These are phyloP conservation scores for Nyctereutes procyonoides DNA, from an alignment of 2,113 vertebrate species.

Conservation along the genomic window DNA sequence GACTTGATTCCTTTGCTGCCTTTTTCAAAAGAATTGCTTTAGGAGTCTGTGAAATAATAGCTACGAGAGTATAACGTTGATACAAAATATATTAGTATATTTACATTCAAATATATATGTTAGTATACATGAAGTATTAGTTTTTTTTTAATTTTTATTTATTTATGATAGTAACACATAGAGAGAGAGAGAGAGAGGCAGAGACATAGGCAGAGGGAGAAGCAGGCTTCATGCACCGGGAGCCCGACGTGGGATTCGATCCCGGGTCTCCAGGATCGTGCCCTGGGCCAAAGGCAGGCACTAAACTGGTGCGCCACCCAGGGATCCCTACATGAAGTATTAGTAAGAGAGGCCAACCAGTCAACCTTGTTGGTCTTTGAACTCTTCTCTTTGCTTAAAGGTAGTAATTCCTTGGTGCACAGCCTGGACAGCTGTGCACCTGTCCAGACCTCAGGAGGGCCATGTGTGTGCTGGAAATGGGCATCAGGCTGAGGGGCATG, in stretches of 20 bases:
- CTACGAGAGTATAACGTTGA: background rate
- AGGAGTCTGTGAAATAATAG: background rate
- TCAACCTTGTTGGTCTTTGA: background rate
- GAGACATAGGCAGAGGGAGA: too few relatives aligned
- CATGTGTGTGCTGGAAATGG: background rate
- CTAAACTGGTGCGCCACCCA: too few relatives aligned
- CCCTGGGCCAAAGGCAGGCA: too few relatives aligned
- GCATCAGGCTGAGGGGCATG: background rate
- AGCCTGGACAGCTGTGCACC: background rate
- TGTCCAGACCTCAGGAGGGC: background rate
- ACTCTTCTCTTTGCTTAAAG: background rate
- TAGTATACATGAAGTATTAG: background rate
- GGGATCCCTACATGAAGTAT: too few relatives aligned
- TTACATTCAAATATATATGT: background rate
- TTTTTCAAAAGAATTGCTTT: conserved; percentile 27
- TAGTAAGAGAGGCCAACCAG: background rate
- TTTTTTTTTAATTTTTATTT: too few relatives aligned
- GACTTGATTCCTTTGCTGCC: background rate
- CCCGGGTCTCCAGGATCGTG: too few relatives aligned
- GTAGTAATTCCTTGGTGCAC: background rate
- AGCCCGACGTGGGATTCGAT: too few relatives aligned
- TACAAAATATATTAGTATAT: background rate
- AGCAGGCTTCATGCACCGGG: too few relatives aligned
- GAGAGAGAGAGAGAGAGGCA: too few relatives aligned
- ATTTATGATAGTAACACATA: too few relatives aligned